Evolutionary conservation across 2,797 vertebrate species (phyloP), one percentile per base, ranked within the genome.

Genomic region (Enteromius viviparus): DNA sequence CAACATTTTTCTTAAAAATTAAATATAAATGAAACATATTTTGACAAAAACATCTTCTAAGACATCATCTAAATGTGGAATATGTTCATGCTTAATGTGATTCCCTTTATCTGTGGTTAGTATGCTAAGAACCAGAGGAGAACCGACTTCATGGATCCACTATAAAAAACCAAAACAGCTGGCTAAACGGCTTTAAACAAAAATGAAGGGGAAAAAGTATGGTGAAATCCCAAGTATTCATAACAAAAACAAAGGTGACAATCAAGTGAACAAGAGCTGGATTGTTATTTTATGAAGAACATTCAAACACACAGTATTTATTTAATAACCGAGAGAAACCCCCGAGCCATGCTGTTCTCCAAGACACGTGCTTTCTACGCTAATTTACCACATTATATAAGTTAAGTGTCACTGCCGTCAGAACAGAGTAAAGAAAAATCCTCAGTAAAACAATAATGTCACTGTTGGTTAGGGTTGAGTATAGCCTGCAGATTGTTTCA

Each of bases 361-460:
- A 86, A 87, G 84, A 87, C 88, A 92, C 89, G 89, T 90, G 92
- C 80, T 86, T 34, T 89, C 83, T 78, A 89, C 74, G 9, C 82
- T 85, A 90, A 86, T 89, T 86, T 86, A 88, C 76, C 87, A 87
- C 89, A 92, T 89, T 90, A 88, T 87, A 88, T 85, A 81, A 86
- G 77, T 85, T 26, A 83, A 58, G 83, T 85, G 87, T 82, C 62
- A 85, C 85, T 88, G 87, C 71, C 77, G 60, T 86, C 79, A 37
- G 42, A 75, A 76, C 80, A 82, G 69, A 3, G 81, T 75, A 29
- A 83, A 34, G 42, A 66, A 76, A 87, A 81, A 89, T 58, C 65
- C 51, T 80, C 37, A 74, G 83, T 17, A 17, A 87, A 84, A 88
- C 91, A 90, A 81, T 85, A 87, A 84, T 84, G 86, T 45, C 81